phyloP scores from a whole-genome alignment of 2,888 invertebrate species.

The Dicranocentrus wangi region DNA sequence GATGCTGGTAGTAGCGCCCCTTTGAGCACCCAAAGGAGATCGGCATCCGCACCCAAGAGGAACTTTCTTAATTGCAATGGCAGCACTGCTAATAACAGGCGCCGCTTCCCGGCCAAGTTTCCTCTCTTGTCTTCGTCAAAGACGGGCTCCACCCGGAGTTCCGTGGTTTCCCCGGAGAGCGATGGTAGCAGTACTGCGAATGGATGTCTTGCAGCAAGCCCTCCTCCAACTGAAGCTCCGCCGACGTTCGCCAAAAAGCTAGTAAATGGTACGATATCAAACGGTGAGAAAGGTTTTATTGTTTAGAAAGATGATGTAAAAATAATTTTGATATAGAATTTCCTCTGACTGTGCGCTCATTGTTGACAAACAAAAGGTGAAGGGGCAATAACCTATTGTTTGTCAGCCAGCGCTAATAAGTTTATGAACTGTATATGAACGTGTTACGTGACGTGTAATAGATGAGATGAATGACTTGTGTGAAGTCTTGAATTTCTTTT shows the following conservation, averaged over 20 bases:
- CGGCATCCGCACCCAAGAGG: slow-evolving; percentile 4
- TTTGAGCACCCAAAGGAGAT: slow-evolving; percentile 27
- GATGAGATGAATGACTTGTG: no score
- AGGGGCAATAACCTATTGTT: no score
- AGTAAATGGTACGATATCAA: slow-evolving; percentile 51
- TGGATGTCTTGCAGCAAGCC: not conserved
- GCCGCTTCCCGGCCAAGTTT: slow-evolving; percentile 18
- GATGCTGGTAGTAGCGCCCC: not conserved
- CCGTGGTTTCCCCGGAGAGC: not conserved
- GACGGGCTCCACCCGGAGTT: not conserved
- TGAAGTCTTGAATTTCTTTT: no score
- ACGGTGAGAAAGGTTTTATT: slow-evolving; percentile 42
- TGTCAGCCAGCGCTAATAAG: no score
- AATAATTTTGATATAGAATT: no score
- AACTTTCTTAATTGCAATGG: slow-evolving; percentile 54
- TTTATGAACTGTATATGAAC: no score
- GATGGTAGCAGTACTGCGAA: not conserved
- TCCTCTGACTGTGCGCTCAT: no score
- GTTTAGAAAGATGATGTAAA: no score
- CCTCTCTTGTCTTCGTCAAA: not conserved
- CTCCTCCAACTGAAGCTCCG: no score
- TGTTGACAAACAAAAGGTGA: no score
- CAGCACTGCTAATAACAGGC: slow-evolving; percentile 2
- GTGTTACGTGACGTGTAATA: no score
- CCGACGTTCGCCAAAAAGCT: slow-evolving; percentile 37